Conservation (phyloP, 2,888 invertebrate genomes). For the Drosophila atroscutellata region DNA sequence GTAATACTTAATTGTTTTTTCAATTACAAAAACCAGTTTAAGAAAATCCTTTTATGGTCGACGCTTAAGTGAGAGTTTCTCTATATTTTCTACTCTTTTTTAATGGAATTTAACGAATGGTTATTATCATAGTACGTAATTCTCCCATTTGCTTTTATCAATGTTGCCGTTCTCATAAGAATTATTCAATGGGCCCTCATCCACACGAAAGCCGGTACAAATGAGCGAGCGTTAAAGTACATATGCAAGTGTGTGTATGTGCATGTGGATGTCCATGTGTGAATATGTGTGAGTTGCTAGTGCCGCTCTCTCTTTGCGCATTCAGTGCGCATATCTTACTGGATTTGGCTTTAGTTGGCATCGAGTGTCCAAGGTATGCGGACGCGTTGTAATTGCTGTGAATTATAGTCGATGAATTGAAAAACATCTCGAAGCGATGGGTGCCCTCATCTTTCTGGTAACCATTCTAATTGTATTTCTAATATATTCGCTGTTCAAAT, state of each 20-base stretch:
- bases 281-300: background rate
- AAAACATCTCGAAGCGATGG: constrained; percentile 55
- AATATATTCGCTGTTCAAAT: constrained; percentile 68
- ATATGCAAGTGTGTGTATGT: background rate
- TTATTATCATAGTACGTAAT: constrained; percentile 16
- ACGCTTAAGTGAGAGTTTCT: background rate
- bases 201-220: constrained; percentile 45
- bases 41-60: background rate
- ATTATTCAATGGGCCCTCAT: constrained; percentile 57
- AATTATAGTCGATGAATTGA: background rate
- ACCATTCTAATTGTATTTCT: constrained; percentile 61
- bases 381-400: constrained; percentile 28
- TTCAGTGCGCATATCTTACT: constrained; percentile 26
- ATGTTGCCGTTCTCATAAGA: constrained; percentile 24
- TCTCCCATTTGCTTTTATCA: constrained; percentile 45
- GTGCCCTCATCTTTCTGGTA: constrained; percentile 69
- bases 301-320: constrained; percentile 5
- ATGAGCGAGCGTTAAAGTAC: background rate
- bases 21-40: background rate
- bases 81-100: background rate
- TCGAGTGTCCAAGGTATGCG: constrained; percentile 40
- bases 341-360: constrained; percentile 61
- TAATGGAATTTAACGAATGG: background rate
- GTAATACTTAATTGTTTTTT: background rate
- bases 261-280: background rate